Evolutionary conservation across 2,113 vertebrate genomes (phyloP).

Genomic region (Synchiropus splendidus): DNA sequence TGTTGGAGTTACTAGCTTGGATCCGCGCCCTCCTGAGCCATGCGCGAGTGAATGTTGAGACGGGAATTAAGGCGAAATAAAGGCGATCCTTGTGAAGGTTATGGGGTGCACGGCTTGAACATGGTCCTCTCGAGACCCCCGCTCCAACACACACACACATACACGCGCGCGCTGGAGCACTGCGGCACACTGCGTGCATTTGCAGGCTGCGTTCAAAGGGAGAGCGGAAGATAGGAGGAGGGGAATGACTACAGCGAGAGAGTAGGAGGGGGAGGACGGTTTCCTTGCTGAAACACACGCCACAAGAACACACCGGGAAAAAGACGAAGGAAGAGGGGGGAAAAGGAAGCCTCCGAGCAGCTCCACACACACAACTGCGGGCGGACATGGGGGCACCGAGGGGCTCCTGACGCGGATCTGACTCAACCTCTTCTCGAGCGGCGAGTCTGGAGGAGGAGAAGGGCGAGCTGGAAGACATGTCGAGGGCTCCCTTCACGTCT

Average conservation of each 20-base stretch:
- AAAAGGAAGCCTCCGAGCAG: conserved; percentile 42
- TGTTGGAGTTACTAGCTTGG: background rate
- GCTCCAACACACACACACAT: background rate
- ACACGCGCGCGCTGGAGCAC: conserved; percentile 40
- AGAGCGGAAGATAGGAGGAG: conserved; percentile 63
- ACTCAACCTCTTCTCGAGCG: conserved; percentile 47
- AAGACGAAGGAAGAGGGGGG: conserved; percentile 37
- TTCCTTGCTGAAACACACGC: conserved; percentile 68
- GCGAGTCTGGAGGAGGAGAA: conserved; percentile 36
- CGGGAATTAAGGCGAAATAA: background rate
- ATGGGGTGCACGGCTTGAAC: conserved; percentile 1
- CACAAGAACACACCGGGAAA: conserved; percentile 60
- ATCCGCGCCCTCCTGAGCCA: no score
- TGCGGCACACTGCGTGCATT: conserved; percentile 64
- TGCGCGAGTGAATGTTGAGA: background rate
- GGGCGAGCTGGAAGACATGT: conserved; percentile 57
- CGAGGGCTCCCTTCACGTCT: conserved; percentile 39
- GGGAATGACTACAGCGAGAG: conserved; percentile 54
- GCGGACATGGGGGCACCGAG: conserved; percentile 56
- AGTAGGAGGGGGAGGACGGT: conserved; percentile 48
- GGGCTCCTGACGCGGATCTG: conserved; percentile 49
- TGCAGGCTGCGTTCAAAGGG: conserved; percentile 54
- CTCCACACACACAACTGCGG: conserved; percentile 30
- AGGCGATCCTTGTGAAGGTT: background rate
- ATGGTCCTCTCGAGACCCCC: background rate